Conservation (phyloP, 35 echinoderm and acorn worm species). For the Heliocidaris erythrogramma region DNA sequence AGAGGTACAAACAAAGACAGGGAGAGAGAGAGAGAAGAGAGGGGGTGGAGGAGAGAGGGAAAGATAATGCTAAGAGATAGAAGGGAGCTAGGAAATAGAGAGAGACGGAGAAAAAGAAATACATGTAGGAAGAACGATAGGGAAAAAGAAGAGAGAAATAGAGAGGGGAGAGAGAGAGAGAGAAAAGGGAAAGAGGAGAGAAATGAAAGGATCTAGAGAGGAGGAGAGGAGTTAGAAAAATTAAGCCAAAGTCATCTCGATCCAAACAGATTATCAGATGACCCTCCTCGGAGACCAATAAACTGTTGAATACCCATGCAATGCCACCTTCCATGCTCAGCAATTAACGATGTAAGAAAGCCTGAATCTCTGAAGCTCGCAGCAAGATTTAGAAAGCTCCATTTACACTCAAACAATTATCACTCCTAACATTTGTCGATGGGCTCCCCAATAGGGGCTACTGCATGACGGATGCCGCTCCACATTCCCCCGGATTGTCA, state of each 20-base stretch:
- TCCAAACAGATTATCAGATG: neutral
- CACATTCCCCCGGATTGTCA: neutral
- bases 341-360: neutral
- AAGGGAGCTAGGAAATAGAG: neutral
- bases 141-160: neutral
- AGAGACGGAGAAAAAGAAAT: too few relatives aligned
- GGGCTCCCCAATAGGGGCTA: neutral
- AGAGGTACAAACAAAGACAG: neutral
- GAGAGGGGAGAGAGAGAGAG: neutral
- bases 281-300: neutral
- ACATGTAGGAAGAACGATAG: too few relatives aligned
- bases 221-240: neutral
- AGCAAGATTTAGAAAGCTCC: too few relatives aligned
- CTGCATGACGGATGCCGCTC: neutral
- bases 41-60: too few relatives aligned
- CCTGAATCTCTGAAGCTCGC: neutral
- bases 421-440: neutral
- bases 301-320: neutral
- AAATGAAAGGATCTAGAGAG: too few relatives aligned
- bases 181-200: too few relatives aligned
- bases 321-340: neutral
- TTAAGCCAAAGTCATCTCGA: neutral
- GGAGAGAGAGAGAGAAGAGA: too few relatives aligned
- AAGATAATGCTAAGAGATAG: too few relatives aligned
- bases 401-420: conserved; percentile 3